These are phyloP conservation scores for Hyphantria cunea DNA, from an alignment of 1,140 invertebrate species.

Conservation along the genomic window DNA sequence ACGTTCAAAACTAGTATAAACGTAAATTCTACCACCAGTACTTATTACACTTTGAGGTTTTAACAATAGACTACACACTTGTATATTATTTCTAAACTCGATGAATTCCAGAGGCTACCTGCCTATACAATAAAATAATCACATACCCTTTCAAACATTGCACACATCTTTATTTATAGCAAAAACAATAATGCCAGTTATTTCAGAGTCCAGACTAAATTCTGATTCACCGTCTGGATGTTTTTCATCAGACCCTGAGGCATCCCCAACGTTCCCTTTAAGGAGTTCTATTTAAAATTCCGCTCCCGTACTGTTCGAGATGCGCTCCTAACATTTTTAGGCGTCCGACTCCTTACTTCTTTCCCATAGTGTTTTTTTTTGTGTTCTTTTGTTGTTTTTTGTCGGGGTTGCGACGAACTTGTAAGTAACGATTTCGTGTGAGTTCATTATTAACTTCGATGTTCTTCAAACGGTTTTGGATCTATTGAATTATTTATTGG, in stretches of 20 bases:
- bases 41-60: not conserved
- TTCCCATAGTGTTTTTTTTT: slow-evolving; percentile 59
- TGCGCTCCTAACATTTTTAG: slow-evolving; percentile 64
- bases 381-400: slow-evolving; percentile 43
- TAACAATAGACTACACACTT: no score
- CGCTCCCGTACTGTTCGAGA: slow-evolving; percentile 51
- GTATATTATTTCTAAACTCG: no score
- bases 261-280: slow-evolving; percentile 50
- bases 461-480: slow-evolving; percentile 25
- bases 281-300: slow-evolving; percentile 70
- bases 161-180: slow-evolving; percentile 18
- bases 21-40: not conserved
- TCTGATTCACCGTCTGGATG: slow-evolving; percentile 32
- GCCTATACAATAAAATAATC: no score
- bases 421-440: slow-evolving; percentile 22
- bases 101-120: no score
- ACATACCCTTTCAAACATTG: no score
- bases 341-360: slow-evolving; percentile 51
- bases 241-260: slow-evolving; percentile 43
- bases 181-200: slow-evolving; percentile 24
- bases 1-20: not conserved
- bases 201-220: slow-evolving; percentile 18
- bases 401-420: slow-evolving; percentile 40
- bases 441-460: slow-evolving; percentile 27
- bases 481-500: slow-evolving; percentile 9